phyloP scores from a whole-genome alignment of 37 sponge, comb jelly and placozoan genomes.

The Beroe ovata region DNA sequence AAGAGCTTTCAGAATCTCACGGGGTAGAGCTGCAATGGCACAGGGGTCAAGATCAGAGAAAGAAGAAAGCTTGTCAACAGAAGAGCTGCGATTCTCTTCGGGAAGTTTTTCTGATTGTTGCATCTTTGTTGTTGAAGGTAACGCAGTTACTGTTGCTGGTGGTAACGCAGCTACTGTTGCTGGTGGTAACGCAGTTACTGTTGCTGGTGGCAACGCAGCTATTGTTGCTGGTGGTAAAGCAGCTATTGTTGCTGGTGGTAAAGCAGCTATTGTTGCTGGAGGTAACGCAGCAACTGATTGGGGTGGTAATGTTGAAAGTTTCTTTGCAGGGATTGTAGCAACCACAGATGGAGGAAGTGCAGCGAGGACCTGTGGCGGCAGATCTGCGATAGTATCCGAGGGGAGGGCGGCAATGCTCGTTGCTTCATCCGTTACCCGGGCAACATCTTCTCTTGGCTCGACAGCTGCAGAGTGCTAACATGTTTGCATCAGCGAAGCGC shows the following conservation, averaged over 20 bases:
- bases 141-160: background rate
- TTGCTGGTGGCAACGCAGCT: background rate
- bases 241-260: background rate
- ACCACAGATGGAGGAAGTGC: background rate
- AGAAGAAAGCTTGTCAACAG: background rate
- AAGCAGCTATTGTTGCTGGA: background rate
- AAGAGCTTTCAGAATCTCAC: background rate
- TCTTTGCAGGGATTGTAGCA: background rate
- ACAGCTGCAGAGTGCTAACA: conserved; percentile 2
- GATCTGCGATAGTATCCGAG: background rate
- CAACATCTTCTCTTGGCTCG: background rate
- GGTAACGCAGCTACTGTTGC: background rate
- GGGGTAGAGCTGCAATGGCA: background rate
- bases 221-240: background rate
- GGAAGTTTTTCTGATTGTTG: background rate
- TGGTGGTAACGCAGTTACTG: background rate
- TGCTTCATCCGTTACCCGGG: background rate
- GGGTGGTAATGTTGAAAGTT: background rate
- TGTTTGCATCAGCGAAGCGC: background rate
- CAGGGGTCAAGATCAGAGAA: background rate
- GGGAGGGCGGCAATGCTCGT: background rate
- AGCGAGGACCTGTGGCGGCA: background rate
- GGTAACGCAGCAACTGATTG: background rate
- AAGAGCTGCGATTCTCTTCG: too few species aligned
- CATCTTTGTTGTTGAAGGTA: background rate